Evolutionary conservation across 2,888 invertebrate species (phyloP), one percentile per base, ranked within the genome.

Genomic region (Synanthedon andrenaeformis): DNA sequence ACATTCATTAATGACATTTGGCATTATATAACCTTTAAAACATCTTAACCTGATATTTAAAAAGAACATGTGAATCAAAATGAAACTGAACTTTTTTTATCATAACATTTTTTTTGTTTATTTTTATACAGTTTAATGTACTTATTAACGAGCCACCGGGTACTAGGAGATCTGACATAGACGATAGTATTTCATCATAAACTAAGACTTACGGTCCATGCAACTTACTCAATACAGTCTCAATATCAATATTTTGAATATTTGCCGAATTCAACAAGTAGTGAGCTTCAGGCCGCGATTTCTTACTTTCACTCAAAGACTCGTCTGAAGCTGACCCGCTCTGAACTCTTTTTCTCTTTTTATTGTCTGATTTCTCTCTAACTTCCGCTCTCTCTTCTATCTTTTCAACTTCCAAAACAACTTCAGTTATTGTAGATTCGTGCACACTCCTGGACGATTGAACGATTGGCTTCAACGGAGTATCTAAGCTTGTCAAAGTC

Each of bases 171-270:
- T 35, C 35, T 5, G 35, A 35, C 35, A 35, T 35, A 35, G 10
- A 35, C 10, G 17, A 17, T 17, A 17, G 17, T 35, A 35, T 35
- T 35, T 35, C 8, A 10, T 5, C 35, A 10, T 35, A 35, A 2
- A 35, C 1, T 14, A n/a, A 45, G 6, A 45, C 48, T 53, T 76
- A 85, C 51, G 82, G 80, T 28, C 88, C 88, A 61, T 88, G 88
- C 52, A 88, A 65, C 63, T 86, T 84, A 63, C 72, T 81, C 42
- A 88, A 65, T 53, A 88, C 82, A 14, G 82, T 72, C 65, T 88
- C 88, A 53, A 88, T 88, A 66, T 87, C 88, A 53, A 88, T 79
- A 64, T 87, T 77, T 64, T 82, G 78, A 61, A 83, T 82, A 60
- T 77, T 81, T 48, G 79, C 72, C 5, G 82, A 71, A 61, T 74